Base-by-base conservation (phyloP, 2,888 invertebrate species). In the Conistra vaccinii region DNA sequence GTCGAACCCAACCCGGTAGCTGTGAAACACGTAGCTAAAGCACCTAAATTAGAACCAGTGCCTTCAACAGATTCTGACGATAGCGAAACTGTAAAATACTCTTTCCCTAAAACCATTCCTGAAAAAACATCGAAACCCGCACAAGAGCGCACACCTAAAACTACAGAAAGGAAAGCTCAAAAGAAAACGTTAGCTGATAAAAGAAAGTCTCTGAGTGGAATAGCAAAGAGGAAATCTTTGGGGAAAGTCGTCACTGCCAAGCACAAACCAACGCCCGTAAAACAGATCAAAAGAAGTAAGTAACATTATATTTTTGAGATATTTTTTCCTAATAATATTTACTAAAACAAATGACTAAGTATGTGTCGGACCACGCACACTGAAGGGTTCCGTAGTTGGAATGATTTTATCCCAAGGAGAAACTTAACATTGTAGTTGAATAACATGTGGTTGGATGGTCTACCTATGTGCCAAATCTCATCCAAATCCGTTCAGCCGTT, bases 81-180 rank as follows among this genome's bases (percentile, higher is more conserved):
- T 70, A 95, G 95, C 76, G 96, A 96, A 68, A 86, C 88, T 62
- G 90, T 95, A 2, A 96, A 96, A 90, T 96, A 96, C 87, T 95
- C 96, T 32, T 96, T 96, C 86, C 96, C 96, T 12, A 90, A 91
- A 85, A 86, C 88, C 45, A 83, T 86, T 61, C 62, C 85, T 35
- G 88, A 87, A 45, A 88, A 90, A 79, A 60, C 76, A 48, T 60
- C 85, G 63, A 92, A 92, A 85, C 60, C 87, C n/a, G 77, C 76
- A 32, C 86, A 89, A 73, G 84, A 85, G 29, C 77, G 80, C 26
- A 77, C 85, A 29, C 65, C 85, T 63, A 91, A 91, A 84, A 80
- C 84, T 39, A 26, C 77, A 26, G 87, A 84, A 53, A 90, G 84
- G 71, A 91, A 90, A 73, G 72, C 80, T 32, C 86, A 75, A 66